phyloP scores from a whole-genome alignment of 2,113 vertebrate genomes.

The Clarias macrocephalus region DNA sequence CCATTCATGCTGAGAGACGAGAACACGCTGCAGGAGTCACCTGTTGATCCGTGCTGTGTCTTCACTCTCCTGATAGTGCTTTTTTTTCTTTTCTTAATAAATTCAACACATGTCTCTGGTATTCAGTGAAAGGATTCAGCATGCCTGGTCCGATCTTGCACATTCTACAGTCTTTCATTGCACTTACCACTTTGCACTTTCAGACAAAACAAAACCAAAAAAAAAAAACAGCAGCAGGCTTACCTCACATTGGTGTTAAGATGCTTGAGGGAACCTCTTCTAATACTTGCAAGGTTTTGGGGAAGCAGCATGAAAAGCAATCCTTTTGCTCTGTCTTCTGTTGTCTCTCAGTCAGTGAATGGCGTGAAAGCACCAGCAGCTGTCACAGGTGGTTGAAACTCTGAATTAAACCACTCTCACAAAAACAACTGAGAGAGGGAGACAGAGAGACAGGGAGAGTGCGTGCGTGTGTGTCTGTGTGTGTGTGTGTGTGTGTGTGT shows the following conservation, averaged over 20 bases:
- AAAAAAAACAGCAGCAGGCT: constrained; percentile 52
- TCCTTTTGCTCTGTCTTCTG: constrained; percentile 59
- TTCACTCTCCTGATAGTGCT: neutral
- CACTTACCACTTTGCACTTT: neutral
- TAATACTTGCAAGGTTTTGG: neutral
- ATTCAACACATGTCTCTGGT: neutral
- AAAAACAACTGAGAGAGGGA: constrained; percentile 53
- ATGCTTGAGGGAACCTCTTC: constrained; percentile 15
- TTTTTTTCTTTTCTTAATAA: neutral
- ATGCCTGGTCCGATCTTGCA: neutral
- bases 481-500: neutral
- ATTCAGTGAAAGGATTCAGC: neutral
- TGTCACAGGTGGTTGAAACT: constrained; percentile 71
- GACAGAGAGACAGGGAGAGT: constrained; percentile 42
- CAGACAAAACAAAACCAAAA: neutral
- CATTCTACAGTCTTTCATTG: neutral
- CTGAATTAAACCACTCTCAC: constrained; percentile 59
- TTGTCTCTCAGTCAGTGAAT: constrained; percentile 42
- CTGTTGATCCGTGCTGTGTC: constrained; percentile 40
- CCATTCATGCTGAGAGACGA: constrained; percentile 20
- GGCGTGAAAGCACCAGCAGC: constrained; percentile 64
- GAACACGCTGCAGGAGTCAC: constrained; percentile 28
- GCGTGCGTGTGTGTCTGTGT: neutral
- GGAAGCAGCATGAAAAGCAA: constrained; percentile 43
- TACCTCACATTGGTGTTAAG: constrained; percentile 74